Conservation (phyloP, 2,797 vertebrate species). For the Darevskia mixta region DNA sequence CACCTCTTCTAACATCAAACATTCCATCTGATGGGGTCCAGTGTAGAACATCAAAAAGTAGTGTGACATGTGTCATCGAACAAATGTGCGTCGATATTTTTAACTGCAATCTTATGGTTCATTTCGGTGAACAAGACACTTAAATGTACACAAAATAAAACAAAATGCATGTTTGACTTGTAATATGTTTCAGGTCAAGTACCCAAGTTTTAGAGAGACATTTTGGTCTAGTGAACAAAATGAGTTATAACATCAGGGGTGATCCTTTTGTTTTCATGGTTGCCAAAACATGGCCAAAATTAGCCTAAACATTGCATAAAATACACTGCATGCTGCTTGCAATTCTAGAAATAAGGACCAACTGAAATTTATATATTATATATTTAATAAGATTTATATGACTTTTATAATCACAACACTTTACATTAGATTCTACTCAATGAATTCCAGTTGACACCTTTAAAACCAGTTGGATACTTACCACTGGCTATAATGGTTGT, state of each 20-base stretch:
- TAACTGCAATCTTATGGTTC: slow-evolving; percentile 26
- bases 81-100: slow-evolving; percentile 19
- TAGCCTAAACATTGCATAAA: neutral
- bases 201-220: neutral
- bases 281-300: neutral
- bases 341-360: neutral
- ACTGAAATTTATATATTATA: too few relatives aligned
- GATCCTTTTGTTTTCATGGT: neutral
- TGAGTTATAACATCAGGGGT: neutral
- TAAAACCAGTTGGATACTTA: neutral
- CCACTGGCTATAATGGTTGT: neutral
- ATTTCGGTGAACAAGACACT: neutral
- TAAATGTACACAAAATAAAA: slow-evolving; percentile 28
- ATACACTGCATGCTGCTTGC: neutral
- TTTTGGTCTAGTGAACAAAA: slow-evolving; percentile 13
- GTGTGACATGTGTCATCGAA: neutral
- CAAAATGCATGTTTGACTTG: neutral
- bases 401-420: neutral
- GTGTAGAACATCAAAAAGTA: slow-evolving; percentile 20
- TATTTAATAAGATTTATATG: too few relatives aligned
- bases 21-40: slow-evolving; percentile 29
- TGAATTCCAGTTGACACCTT: neutral
- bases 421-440: neutral
- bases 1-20: slow-evolving; percentile 40
- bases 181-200: neutral